Percentiles rank a stretch among this genome's conserved stretches.
phyloP scores from a whole-genome alignment of 2,888 invertebrate species.

The Hirudinaria manillensis region DNA sequence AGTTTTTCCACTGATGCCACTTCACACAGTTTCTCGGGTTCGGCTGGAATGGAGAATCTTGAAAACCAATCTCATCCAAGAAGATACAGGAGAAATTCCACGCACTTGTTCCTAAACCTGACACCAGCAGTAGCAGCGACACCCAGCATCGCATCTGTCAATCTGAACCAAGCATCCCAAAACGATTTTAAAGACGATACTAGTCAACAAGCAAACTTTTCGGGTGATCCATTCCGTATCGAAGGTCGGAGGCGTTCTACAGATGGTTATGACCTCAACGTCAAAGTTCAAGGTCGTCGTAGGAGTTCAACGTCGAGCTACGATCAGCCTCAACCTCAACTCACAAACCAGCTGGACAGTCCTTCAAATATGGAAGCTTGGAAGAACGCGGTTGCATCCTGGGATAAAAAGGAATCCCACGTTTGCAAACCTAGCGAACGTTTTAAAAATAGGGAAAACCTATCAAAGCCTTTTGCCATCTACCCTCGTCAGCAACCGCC shows the following conservation, averaged over 20 bases:
- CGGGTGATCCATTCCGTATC: background rate
- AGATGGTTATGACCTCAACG: background rate
- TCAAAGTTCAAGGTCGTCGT: too few species aligned
- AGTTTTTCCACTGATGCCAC: background rate
- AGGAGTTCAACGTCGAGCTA: too few species aligned
- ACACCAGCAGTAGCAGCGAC: background rate
- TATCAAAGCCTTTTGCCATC: background rate
- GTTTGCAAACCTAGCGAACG: conserved; percentile 8
- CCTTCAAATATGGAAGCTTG: conserved; percentile 5
- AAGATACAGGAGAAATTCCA: background rate
- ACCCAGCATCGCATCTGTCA: background rate
- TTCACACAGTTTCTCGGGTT: background rate
- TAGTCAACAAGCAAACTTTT: background rate
- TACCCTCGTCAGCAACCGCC: background rate
- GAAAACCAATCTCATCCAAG: background rate
- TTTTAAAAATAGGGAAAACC: background rate
- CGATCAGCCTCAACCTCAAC: too few species aligned
- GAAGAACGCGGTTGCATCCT: background rate
- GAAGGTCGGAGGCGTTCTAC: background rate
- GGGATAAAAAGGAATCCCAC: background rate
- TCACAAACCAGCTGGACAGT: too few species aligned
- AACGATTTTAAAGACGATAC: background rate
- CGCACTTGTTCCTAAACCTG: background rate
- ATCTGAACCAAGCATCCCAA: background rate
- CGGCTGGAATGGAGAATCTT: background rate